A percentile compares a stretch with the other conserved stretches of the same genome.
Conservation (phyloP, 2,888 invertebrate species). For the Synergus umbraculus region DNA sequence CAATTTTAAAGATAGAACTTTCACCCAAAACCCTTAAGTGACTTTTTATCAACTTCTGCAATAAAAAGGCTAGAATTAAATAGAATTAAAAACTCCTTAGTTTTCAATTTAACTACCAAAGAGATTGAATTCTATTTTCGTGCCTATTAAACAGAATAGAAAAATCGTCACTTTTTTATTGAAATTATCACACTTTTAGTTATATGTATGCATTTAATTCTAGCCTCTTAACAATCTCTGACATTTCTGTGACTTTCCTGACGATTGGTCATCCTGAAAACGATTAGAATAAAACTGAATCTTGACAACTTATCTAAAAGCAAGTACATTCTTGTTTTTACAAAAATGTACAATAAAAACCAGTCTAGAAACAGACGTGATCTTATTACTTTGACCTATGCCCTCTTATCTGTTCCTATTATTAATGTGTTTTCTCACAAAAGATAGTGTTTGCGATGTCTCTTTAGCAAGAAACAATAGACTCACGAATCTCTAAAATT, state of each 20-base stretch:
- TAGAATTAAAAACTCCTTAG: too few species aligned
- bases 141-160: too few species aligned
- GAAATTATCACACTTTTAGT: too few species aligned
- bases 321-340: not conserved
- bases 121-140: too few species aligned
- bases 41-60: too few species aligned
- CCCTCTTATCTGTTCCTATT: slow-evolving; percentile 3
- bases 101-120: too few species aligned
- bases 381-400: not conserved
- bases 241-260: not conserved
- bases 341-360: not conserved
- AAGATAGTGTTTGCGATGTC: not conserved
- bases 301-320: not conserved
- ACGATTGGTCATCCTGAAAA: not conserved
- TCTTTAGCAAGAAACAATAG: not conserved
- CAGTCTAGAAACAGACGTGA: not conserved
- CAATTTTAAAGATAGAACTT: too few species aligned
- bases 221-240: not conserved
- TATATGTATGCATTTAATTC: too few species aligned
- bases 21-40: too few species aligned
- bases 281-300: not conserved
- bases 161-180: too few species aligned
- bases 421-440: not conserved
- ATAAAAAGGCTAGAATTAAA: too few species aligned
- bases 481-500: not conserved